Evolutionary conservation across 2,888 invertebrate genomes (phyloP), one percentile per base, ranked within the genome.

Genomic region (Protonemura montana): DNA sequence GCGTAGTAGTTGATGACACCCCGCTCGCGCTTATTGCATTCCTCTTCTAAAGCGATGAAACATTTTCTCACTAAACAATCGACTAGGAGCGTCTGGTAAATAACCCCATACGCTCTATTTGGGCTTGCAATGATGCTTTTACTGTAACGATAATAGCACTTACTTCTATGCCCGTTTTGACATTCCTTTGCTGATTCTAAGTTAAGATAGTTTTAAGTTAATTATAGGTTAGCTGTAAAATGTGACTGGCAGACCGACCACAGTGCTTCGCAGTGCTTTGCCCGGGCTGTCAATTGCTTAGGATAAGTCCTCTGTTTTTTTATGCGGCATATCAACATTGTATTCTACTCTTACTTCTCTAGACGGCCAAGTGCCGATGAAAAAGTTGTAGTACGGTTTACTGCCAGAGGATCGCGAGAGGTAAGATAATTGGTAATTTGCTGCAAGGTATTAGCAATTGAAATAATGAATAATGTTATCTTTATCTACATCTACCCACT

Each of bases 111-210:
- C 30, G 26, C 30, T 87, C 78, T 87, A 76, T 85, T 87, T 86
- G 85, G 78, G 86, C 87, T 87, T 87, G 86, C 86, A 81, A 87
- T 85, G 59, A 86, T 87, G 87, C 86, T 86, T 87, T 86, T 87
- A 82, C 80, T 82, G 28, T 82, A 81, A 81, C 81, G 29, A 82
- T 86, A 82, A 41, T 86, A 85, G 35, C 86, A 87, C 86, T 84
- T 76, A 29, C 84, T 85, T 87, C 76, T 86, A 76, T 85, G 84
- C 86, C 85, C 83, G 82, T 88, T 89, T 90, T 90, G 90, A 89
- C 89, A 90, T 90, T 89, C 87, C 89, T 89, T 89, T 90, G 90
- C 90, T 89, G 90, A 89, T 77, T 30, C 25, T 84, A 30, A 30
- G 59, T 78, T 41, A 82, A 86, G 81, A 42, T 82, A 76, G 28